Evolutionary conservation across 2,888 invertebrate species (phyloP).

Genomic region (Lycophotia porphyrea): DNA sequence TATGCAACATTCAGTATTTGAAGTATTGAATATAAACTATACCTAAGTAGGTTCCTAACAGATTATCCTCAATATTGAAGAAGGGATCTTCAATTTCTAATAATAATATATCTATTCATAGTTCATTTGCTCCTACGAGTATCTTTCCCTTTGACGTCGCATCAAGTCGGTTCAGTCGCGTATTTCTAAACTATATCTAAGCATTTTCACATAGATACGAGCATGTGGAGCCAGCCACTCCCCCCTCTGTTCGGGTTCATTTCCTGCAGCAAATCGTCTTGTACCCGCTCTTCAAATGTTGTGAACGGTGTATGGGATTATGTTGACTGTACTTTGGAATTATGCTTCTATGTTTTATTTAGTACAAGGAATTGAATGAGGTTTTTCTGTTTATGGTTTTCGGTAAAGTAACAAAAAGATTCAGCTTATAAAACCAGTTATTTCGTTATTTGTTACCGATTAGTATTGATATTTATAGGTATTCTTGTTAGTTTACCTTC

Average conservation of each 20-base stretch:
- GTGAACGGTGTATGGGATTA: slow-evolving; percentile 20
- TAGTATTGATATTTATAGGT: background rate
- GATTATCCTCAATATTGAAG: background rate
- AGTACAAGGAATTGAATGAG: background rate
- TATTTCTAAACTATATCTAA: slow-evolving; percentile 39
- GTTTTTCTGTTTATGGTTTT: background rate
- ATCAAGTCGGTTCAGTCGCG: background rate
- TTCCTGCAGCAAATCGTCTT: slow-evolving; percentile 84
- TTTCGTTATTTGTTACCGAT: background rate
- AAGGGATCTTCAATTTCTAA: background rate
- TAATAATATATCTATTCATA: background rate
- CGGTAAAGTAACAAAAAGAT: background rate
- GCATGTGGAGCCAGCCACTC: slow-evolving; percentile 67
- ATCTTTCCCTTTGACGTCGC: slow-evolving; percentile 13
- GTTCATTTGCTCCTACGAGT: too few species aligned
- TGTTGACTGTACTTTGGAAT: slow-evolving; percentile 26
- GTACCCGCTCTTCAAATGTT: slow-evolving; percentile 57
- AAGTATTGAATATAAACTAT: too few species aligned
- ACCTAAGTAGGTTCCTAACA: background rate
- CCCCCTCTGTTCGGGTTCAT: slow-evolving; percentile 82
- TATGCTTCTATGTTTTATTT: slow-evolving; percentile 4
- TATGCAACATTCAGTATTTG: too few species aligned
- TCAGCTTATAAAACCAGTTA: background rate
- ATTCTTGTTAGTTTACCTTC: background rate
- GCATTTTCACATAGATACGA: slow-evolving; percentile 12